Evolutionary conservation across 2,113 vertebrate species (phyloP).

Genomic region (Columba janthina): DNA sequence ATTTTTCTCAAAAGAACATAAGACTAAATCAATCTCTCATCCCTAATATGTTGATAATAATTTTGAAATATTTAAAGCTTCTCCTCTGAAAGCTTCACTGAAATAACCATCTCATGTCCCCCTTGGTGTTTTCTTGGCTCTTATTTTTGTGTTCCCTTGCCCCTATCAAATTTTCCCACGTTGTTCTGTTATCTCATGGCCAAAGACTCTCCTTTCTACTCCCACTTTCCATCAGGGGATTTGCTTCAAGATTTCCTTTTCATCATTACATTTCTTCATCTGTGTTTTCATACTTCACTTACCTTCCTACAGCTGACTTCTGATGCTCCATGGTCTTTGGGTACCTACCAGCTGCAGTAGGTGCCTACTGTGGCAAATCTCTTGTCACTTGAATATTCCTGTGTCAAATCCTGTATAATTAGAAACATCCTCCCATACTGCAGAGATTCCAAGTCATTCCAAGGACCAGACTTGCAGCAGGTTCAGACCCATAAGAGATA

Average conservation of each 20-base stretch:
- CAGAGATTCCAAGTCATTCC: background rate
- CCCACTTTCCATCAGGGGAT: background rate
- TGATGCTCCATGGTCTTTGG: background rate
- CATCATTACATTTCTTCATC: background rate
- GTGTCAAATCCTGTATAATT: background rate
- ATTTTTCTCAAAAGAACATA: conserved; percentile 66
- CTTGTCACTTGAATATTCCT: background rate
- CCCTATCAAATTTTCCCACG: background rate
- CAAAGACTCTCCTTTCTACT: background rate
- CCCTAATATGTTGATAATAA: conserved; percentile 60
- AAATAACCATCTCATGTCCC: background rate
- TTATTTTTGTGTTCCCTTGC: background rate
- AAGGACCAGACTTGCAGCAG: background rate
- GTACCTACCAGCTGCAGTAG: no score
- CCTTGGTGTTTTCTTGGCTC: background rate
- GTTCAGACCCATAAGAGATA: background rate
- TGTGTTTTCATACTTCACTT: background rate
- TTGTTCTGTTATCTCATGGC: background rate
- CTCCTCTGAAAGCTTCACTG: conserved; percentile 10
- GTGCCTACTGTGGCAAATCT: background rate
- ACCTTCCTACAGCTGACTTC: background rate
- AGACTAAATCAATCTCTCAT: conserved; percentile 59
- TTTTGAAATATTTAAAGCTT: conserved; percentile 64
- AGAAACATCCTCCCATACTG: background rate
- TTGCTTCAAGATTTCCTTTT: background rate